phyloP scores from a whole-genome alignment of 1,140 invertebrate species.

The Ladona fulva region DNA sequence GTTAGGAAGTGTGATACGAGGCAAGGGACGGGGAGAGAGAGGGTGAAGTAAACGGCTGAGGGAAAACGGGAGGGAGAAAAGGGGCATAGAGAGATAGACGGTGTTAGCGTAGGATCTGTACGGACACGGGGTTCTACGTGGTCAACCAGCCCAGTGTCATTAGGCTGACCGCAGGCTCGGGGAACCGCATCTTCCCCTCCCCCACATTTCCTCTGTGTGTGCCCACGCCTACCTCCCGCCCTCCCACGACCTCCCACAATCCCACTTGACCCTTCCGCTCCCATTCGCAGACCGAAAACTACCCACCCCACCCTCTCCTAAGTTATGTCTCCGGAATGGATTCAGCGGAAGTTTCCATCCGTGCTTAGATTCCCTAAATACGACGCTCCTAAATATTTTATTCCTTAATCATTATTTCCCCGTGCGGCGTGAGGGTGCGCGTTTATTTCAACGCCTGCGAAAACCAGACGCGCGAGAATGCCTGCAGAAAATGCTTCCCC shows the following conservation, averaged over 20 bases:
- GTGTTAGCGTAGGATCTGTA: background rate
- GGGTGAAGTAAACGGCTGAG: background rate
- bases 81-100: background rate
- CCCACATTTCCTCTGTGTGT: too few relatives aligned
- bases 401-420: too few relatives aligned
- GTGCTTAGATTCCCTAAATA: too few relatives aligned
- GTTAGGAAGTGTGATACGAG: too few relatives aligned
- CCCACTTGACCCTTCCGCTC: background rate
- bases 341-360: background rate
- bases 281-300: background rate
- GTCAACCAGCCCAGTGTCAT: slow-evolving; percentile 6
- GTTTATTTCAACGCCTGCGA: too few relatives aligned
- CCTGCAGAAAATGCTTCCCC: too few relatives aligned
- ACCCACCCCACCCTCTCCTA: background rate
- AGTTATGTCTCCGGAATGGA: background rate
- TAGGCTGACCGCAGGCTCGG: background rate
- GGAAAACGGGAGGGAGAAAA: background rate
- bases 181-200: background rate
- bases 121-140: background rate
- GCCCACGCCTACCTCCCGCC: background rate
- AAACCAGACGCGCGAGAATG: too few relatives aligned
- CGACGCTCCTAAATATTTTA: too few relatives aligned
- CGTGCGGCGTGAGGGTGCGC: too few relatives aligned
- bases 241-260: background rate
- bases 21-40: too few relatives aligned